Conservation (phyloP, 1,140 invertebrate species). For the Subanguina moxae region DNA sequence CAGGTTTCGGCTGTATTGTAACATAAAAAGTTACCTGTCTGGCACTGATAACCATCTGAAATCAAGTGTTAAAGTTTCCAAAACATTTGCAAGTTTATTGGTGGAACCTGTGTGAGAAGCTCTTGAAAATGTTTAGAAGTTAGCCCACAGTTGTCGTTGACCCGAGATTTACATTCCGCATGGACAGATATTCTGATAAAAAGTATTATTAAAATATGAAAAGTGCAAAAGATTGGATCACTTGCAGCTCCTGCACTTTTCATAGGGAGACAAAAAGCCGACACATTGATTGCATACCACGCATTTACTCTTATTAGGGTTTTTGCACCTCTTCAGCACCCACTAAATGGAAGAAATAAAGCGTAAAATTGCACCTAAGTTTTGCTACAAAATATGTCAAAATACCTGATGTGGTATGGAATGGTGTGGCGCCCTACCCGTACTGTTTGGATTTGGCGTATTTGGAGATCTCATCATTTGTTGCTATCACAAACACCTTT, state of each 20-base stretch:
- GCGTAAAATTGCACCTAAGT: constrained; percentile 1
- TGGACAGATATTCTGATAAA: constrained; percentile 35
- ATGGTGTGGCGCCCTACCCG: neutral
- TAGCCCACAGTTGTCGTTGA: constrained; percentile 46
- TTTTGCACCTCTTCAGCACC: constrained; percentile 43
- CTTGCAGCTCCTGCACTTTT: constrained; percentile 50
- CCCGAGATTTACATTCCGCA: constrained; percentile 39
- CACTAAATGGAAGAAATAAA: constrained; percentile 26
- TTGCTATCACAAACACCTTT: no score
- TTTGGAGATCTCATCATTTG: no score
- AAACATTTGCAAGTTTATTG: neutral
- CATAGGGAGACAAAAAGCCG: constrained; percentile 40
- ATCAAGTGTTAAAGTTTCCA: neutral
- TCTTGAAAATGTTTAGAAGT: constrained; percentile 49
- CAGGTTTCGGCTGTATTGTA: no score
- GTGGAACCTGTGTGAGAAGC: neutral
- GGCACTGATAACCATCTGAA: constrained; percentile 45
- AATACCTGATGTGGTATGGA: neutral
- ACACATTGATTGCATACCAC: constrained; percentile 26
- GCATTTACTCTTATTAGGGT: constrained; percentile 45
- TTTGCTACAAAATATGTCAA: neutral
- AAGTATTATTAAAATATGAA: constrained; percentile 9
- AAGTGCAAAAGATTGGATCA: constrained; percentile 13
- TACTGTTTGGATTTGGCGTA: no score
- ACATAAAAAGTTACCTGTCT: constrained; percentile 28